Conservation (phyloP, 2,113 vertebrate genomes). For the Phaetusa simplex region DNA sequence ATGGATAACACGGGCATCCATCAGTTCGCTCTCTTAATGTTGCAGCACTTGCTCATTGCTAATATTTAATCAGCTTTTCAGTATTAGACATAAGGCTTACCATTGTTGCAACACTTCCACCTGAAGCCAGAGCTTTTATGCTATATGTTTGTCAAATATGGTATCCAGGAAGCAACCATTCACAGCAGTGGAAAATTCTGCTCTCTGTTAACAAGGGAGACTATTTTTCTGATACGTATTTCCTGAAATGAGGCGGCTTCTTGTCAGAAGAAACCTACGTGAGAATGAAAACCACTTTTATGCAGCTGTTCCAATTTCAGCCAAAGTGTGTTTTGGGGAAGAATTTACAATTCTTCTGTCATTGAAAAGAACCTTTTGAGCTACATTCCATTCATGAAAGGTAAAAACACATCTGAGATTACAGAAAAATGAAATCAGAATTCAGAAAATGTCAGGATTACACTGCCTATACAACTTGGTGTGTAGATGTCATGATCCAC, state of each 20-base stretch:
- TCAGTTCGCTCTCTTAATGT: background rate
- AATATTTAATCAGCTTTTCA: conserved; percentile 38
- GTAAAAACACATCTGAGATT: background rate
- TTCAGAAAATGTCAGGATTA: background rate
- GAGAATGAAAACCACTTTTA: background rate
- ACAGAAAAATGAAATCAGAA: background rate
- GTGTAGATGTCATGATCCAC: background rate
- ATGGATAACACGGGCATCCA: background rate
- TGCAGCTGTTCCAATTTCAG: background rate
- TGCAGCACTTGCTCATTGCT: background rate
- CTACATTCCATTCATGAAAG: background rate
- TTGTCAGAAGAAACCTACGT: background rate
- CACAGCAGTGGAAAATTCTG: background rate
- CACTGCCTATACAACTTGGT: background rate
- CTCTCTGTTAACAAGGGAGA: background rate
- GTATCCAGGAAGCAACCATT: conserved; percentile 49
- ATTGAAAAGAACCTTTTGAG: background rate
- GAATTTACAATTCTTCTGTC: background rate
- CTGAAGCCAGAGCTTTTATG: background rate
- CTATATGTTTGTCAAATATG: background rate
- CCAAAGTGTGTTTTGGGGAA: background rate
- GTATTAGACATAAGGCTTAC: background rate
- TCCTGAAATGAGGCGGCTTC: background rate
- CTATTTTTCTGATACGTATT: background rate
- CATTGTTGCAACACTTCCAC: background rate